Percentiles rank a stretch among this genome's conserved stretches.
Evolutionary conservation across 2,888 invertebrate genomes (phyloP).

Genomic region (Lithophane ornitopus): DNA sequence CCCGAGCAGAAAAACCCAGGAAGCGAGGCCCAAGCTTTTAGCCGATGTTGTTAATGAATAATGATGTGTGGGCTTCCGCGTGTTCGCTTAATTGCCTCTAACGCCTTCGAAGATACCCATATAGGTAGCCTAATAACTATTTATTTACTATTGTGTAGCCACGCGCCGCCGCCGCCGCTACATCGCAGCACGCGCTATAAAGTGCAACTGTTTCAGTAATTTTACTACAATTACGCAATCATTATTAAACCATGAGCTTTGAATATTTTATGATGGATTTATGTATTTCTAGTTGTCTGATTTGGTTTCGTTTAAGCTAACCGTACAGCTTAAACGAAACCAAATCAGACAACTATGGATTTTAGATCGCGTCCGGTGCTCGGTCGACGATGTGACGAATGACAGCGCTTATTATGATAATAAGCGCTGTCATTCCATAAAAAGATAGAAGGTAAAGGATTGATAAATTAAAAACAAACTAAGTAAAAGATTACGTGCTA

Average conservation of each 20-base stretch:
- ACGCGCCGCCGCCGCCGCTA: slow-evolving; percentile 66
- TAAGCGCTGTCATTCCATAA: neutral
- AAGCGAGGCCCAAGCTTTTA: slow-evolving; percentile 76
- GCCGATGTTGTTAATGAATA: slow-evolving; percentile 86
- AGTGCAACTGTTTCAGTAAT: slow-evolving; percentile 45
- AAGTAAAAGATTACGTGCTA: too few relatives aligned
- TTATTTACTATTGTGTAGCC: slow-evolving; percentile 54
- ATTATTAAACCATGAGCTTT: slow-evolving; percentile 31
- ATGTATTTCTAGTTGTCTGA: neutral
- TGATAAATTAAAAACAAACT: neutral
- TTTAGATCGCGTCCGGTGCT: neutral
- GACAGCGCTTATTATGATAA: neutral
- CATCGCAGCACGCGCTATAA: slow-evolving; percentile 68
- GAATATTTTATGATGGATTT: slow-evolving; percentile 11
- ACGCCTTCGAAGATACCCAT: slow-evolving; percentile 55
- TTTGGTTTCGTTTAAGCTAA: neutral
- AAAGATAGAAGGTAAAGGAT: neutral
- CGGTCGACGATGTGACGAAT: too few relatives aligned
- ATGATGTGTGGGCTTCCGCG: slow-evolving; percentile 84
- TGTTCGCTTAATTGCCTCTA: slow-evolving; percentile 80
- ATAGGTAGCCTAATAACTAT: slow-evolving; percentile 52
- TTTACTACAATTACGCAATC: slow-evolving; percentile 30
- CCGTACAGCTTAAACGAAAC: too few relatives aligned
- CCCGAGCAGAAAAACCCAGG: slow-evolving; percentile 84
- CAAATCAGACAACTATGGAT: too few relatives aligned